These are phyloP conservation scores for Xenotilapia flavipinnis DNA, from an alignment of 2,113 vertebrate genomes.

Conservation along the genomic window DNA sequence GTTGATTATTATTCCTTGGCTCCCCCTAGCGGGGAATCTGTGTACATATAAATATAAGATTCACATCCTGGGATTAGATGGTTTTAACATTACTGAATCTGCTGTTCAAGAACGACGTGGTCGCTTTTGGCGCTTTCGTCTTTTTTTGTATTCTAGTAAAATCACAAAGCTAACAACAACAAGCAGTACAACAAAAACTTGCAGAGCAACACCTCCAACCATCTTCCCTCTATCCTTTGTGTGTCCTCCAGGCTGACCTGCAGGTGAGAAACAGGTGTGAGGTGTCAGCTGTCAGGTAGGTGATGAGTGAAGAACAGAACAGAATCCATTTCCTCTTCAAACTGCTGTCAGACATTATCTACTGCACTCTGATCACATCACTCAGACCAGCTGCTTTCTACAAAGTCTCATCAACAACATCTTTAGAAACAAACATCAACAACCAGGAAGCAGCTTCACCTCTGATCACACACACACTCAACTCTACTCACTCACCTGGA, in stretches of 20 bases:
- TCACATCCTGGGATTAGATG: background rate
- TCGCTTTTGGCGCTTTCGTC: accelerated
- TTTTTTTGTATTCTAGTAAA: background rate
- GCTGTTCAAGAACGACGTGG: background rate
- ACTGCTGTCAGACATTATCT: background rate
- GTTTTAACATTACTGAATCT: background rate
- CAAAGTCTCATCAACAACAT: background rate
- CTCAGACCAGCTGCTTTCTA: background rate
- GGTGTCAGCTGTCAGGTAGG: background rate
- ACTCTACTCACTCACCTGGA: no score
- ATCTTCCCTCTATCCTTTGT: accelerated
- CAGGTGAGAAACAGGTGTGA: background rate
- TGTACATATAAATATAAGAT: background rate
- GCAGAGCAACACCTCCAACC: background rate
- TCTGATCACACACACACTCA: background rate
- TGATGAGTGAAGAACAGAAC: background rate
- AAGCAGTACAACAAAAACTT: background rate
- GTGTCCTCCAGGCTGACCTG: accelerated
- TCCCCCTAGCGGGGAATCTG: background rate
- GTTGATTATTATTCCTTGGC: background rate
- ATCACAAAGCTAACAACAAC: background rate
- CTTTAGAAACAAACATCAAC: background rate
- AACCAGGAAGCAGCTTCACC: background rate
- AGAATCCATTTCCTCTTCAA: background rate
- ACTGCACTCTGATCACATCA: background rate